Evolutionary conservation across 1,140 invertebrate species (phyloP), one percentile per base, ranked within the genome.

Genomic region (Ptiloglossa arizonensis): DNA sequence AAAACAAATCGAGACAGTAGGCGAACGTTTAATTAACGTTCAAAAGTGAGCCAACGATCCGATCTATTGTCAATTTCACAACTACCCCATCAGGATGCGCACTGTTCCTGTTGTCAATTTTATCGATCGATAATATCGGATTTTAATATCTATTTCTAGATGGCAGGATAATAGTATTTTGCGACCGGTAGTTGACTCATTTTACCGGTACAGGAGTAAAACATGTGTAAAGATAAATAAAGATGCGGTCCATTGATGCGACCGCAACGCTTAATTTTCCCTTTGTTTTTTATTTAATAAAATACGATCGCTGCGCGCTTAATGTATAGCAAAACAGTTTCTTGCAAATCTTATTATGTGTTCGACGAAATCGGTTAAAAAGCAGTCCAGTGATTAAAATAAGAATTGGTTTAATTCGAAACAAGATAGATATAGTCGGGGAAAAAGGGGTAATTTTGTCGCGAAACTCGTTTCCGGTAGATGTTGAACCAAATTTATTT

Each of bases 111-210:
- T 5, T 8, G 29, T 17, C 19, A 59, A 29, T 59, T 19, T 68
- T 68, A 75, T 76, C 73, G 66, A 69, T 76, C 73, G 73, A 29
- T 60, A 44, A 22, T n/a, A 50, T 38, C 22, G 15, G 46, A n/a
- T 68, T 59, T 19, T 38, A 35, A 29, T 24, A n/a, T 41, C 4
- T 1, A 75, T 59, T 76, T 69, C 5, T 13, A 76, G 73, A 69
- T 76, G 73, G 73, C 73, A 76, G 73, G 73, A 59, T 57, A 69
- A 76, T 76, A 76, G 73, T 13, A 11, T 27, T 69, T 41, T 32
- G 17, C 8, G 13, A 29, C 6, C 44, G 17, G n/a, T 54, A 64
- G 9, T 27, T 17, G 15, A 2, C 0, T 35, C 4, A 22, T 48
- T 60, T 35, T 35, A 71, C n/a, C 19, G 64, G 29, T 35, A n/a